phyloP scores from a whole-genome alignment of 1,140 invertebrate genomes.

The Plodia interpunctella region DNA sequence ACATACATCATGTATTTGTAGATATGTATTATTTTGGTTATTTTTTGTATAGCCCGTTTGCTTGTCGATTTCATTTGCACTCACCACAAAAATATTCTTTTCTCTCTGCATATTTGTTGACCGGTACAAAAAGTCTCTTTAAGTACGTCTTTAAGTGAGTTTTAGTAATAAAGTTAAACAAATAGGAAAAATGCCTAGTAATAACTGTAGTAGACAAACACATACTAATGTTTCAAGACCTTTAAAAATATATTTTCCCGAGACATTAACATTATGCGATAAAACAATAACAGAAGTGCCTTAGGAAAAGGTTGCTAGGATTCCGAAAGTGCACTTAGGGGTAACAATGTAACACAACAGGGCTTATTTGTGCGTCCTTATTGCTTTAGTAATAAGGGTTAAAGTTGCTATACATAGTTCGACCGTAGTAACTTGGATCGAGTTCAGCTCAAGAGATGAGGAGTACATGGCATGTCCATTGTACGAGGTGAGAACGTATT shows the following conservation, averaged over 20 bases:
- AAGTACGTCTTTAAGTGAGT: too few species aligned
- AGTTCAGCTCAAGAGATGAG: constrained; percentile 28
- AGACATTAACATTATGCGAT: not conserved
- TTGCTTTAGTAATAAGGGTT: not conserved
- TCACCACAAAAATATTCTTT: too few species aligned
- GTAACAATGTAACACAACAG: constrained; percentile 37
- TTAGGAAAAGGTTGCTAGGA: constrained; percentile 21
- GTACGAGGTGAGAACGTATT: constrained; percentile 51
- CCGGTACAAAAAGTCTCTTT: too few species aligned
- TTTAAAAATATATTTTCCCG: not conserved
- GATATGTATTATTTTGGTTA: too few species aligned
- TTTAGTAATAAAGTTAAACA: too few species aligned
- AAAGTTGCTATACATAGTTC: constrained; percentile 20
- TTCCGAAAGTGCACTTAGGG: constrained; percentile 33
- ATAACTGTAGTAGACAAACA: too few species aligned
- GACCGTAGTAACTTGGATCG: constrained; percentile 21
- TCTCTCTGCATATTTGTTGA: too few species aligned
- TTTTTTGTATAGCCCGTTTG: too few species aligned
- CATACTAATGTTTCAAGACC: too few species aligned
- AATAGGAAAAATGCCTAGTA: too few species aligned
- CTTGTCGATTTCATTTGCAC: too few species aligned
- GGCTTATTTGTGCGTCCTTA: not conserved
- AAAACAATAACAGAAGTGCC: not conserved
- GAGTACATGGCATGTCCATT: constrained; percentile 31
- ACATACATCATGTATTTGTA: too few species aligned